Base-by-base conservation (phyloP, 2,888 invertebrate species). In the Harpalus rubripes region DNA sequence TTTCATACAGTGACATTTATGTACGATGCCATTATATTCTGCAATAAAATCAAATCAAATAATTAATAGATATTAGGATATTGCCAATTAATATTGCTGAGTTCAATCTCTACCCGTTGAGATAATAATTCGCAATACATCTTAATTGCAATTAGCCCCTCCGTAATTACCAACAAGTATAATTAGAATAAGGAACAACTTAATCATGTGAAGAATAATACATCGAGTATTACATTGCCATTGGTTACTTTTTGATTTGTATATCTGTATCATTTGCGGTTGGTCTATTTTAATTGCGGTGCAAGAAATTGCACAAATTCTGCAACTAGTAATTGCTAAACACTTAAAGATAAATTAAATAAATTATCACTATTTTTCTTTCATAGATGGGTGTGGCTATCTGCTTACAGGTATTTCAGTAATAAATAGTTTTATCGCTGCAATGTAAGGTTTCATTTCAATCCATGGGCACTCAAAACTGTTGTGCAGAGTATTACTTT, bases 41-140 rank as follows among this genome's bases (percentile, higher is more conserved):
- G 44, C 44, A 52, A 61, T 61, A 61, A 61, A 61, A 16, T 8
- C 8, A 61, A 61, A 61, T 15, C 59, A 61, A 61, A 61, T 18
- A 15, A 61, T 32, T 32, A 32, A 32, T 18, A 18, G 59, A 61
- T 61, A 61, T 61, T 16, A 16, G 59, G 59, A 61, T 61, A 61
- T 61, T 18, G 18, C 59, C 59, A 61, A 61, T 61, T 61, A 61
- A 61, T 52, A 52, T 12, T 12, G 44, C 12, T 52, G 44, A 8
- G 8, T 52, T 52, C 44, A 52, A 52, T 52, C 44, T 52, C 44
- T 52, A 52, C 44, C 44, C 12, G 12, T 52, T 8, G 44, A 12
- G 44, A 52, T 52, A 52, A 52, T 52, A 52, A 52, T 52, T 52
- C 12, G 10, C 7, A 52, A 52, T 52, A 52, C 44, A 52, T 52